phyloP scores from a whole-genome alignment of 2,797 vertebrate species.

The Streptopelia turtur region DNA sequence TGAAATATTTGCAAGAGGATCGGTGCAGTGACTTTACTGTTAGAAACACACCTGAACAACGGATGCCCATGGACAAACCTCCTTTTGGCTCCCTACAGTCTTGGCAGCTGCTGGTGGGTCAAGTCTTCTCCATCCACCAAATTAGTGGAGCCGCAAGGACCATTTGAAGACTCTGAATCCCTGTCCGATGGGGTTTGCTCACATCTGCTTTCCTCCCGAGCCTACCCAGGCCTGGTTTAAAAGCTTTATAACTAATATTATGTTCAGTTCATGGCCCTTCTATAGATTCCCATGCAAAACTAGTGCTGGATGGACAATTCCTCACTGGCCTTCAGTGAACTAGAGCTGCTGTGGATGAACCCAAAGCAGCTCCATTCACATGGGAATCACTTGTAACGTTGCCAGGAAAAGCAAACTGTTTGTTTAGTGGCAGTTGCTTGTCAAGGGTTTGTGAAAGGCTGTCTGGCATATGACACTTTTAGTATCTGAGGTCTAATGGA shows the following conservation, averaged over 20 bases:
- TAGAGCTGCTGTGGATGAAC: neutral
- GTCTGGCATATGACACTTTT: fast-evolving
- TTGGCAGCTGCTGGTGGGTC: neutral
- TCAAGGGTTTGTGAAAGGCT: neutral
- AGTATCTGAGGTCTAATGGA: neutral
- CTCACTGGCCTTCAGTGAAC: fast-evolving
- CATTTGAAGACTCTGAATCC: neutral
- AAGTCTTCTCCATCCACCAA: neutral
- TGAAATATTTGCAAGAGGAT: neutral
- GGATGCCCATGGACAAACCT: neutral
- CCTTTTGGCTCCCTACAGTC: neutral
- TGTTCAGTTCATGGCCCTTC: neutral
- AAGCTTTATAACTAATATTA: neutral
- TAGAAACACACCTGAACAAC: slow-evolving; percentile 4
- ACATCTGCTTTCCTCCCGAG: neutral
- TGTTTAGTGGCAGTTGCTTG: neutral
- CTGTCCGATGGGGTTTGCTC: neutral
- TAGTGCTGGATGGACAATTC: neutral
- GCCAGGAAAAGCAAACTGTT: neutral
- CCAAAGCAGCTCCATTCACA: neutral
- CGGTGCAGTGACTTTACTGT: neutral
- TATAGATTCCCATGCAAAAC: neutral
- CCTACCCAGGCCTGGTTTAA: neutral
- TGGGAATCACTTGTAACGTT: neutral
- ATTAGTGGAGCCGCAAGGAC: neutral